Percentiles rank a stretch among this genome's conserved stretches.
phyloP scores from a whole-genome alignment of 2,888 invertebrate species.

The Drosophila tripunctata region DNA sequence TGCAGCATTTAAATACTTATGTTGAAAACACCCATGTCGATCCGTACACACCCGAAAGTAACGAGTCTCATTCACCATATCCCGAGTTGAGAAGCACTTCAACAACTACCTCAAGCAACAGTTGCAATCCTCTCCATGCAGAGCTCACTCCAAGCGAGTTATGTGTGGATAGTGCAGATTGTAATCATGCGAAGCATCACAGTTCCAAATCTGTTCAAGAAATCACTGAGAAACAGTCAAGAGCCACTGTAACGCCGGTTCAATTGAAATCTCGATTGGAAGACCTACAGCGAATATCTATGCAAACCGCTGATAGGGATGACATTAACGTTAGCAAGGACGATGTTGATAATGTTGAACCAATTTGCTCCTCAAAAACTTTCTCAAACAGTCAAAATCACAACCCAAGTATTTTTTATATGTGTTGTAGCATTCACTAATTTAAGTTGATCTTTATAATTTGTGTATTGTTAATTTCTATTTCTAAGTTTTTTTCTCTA shows the following conservation, averaged over 20 bases:
- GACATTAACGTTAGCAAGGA: conserved; percentile 59
- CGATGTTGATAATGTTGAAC: conserved; percentile 79
- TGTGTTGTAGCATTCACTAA: conserved; percentile 80
- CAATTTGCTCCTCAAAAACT: conserved; percentile 47
- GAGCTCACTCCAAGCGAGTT: conserved; percentile 34
- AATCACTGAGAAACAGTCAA: conserved; percentile 48
- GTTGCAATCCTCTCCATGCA: conserved; percentile 66
- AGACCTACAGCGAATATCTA: conserved; percentile 78
- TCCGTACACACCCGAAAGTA: conserved; percentile 93
- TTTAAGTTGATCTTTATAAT: conserved; percentile 29
- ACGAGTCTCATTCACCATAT: conserved; percentile 90
- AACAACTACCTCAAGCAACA: conserved; percentile 67
- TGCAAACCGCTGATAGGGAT: conserved; percentile 49
- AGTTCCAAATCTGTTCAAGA: conserved; percentile 5
- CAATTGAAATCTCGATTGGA: conserved; percentile 87
- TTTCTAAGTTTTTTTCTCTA: conserved; percentile 18
- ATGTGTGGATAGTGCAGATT: conserved; percentile 29
- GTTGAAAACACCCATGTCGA: conserved; percentile 83
- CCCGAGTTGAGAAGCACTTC: conserved; percentile 82
- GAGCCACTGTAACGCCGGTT: conserved; percentile 86
- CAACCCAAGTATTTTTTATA: conserved; percentile 62
- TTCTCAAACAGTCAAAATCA: conserved; percentile 47
- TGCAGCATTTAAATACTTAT: conserved; percentile 84
- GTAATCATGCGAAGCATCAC: conserved; percentile 11
- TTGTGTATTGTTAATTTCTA: conserved; percentile 12